Base-by-base conservation (phyloP, 2,888 invertebrate species). In the Hirtodrosophila histrioides region DNA sequence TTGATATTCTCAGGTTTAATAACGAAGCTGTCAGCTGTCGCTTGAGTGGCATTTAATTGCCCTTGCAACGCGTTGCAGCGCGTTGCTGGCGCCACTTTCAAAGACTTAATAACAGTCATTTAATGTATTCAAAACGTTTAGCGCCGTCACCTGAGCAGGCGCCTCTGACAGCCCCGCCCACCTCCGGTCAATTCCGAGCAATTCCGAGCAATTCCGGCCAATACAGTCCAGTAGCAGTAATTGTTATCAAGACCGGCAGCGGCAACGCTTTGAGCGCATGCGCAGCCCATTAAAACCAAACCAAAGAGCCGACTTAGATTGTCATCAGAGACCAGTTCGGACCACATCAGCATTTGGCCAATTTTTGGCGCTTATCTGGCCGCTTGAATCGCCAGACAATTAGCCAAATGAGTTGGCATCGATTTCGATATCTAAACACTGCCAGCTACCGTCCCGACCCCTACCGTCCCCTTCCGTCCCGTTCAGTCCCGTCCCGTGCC, bases 331-430 rank as follows among this genome's bases (percentile, higher is more conserved):
- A 9, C 23, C 24, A 53, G 51, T 39, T 24, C 36, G 29, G 48
- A n/a, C 41, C 36, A 39, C 27, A 8, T 37, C 5, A 6, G 27
- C 17, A 37, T 37, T 55, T 29, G 33, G 50, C 39, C 48, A 51
- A 58, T 54, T 41, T 66, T 73, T 61, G 66, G 29, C 53, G 44
- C 9, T 72, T 76, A 84, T 80, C 84, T 80, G 51, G 24, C 41
- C 37, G 37, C 12, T 45, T 35, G 40, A 57, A 83, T 87, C 88
- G 50, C 58, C 11, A 74, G 85, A 88, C 87, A 82, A 82, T 82
- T 82, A 82, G 82, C 82, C 46, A 69, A 82, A 82, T 88, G 75
- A 78, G 74, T 84, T 74, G 87, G 64, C 80, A 80, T 40, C 63
- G 43, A 56, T 77, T 57, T 17, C 46, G 17, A 17, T 17, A 1